These are phyloP conservation scores for Carassius gibelio DNA, from an alignment of 2,113 vertebrate species.

Conservation along the genomic window DNA sequence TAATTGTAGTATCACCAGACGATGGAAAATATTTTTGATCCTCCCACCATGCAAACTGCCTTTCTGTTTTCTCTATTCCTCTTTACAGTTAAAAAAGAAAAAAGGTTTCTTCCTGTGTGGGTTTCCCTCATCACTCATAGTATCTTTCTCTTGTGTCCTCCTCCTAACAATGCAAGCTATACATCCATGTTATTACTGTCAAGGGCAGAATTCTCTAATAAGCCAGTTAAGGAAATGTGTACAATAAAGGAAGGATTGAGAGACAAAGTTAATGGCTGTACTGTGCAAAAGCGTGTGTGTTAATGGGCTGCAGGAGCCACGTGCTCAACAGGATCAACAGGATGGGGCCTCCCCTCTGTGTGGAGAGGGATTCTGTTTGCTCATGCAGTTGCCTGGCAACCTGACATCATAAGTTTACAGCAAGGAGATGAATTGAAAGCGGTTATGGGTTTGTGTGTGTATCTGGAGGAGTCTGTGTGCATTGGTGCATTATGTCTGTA, in stretches of 20 bases:
- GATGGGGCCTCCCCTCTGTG: slow-evolving; percentile 66
- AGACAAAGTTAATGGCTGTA: slow-evolving; percentile 27
- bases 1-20: background rate
- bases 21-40: slow-evolving; percentile 23
- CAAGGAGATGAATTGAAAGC: slow-evolving; percentile 56
- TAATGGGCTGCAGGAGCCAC: slow-evolving; percentile 46
- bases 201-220: slow-evolving; percentile 41
- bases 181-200: slow-evolving; percentile 12
- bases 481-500: background rate
- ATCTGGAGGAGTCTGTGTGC: background rate
- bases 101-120: background rate
- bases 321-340: slow-evolving; percentile 54
- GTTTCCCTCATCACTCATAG: background rate
- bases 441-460: background rate
- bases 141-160: background rate
- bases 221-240: slow-evolving; percentile 21
- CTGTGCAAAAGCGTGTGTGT: slow-evolving; percentile 35
- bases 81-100: background rate
- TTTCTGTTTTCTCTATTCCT: background rate
- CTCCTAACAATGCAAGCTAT: background rate
- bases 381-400: slow-evolving; percentile 73
- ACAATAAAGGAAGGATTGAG: slow-evolving; percentile 21
- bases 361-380: slow-evolving; percentile 78
- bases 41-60: slow-evolving; percentile 8
- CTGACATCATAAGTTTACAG: slow-evolving; percentile 69